These are phyloP conservation scores for Nixonia krombeini DNA, from an alignment of 1,140 invertebrate species.

Conservation along the genomic window DNA sequence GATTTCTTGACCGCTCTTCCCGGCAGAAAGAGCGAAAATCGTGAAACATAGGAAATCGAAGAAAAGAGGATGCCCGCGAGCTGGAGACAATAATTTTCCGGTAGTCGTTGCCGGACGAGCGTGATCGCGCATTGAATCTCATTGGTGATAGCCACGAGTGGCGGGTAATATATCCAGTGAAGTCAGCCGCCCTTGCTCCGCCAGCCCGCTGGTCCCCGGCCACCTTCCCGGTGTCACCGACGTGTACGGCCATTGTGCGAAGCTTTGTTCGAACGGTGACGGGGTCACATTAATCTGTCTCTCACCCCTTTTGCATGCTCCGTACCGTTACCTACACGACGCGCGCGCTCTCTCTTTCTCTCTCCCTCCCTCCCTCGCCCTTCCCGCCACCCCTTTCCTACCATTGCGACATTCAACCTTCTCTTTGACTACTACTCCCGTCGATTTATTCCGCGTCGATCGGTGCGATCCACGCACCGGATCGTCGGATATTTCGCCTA, in stretches of 20 bases:
- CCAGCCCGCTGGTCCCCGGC: conserved; percentile 30
- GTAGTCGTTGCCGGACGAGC: conserved; percentile 46
- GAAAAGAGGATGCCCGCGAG: too few species aligned
- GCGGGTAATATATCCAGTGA: conserved; percentile 62
- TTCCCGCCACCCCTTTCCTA: background rate
- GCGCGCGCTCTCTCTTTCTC: conserved; percentile 24
- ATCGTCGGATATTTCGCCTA: too few species aligned
- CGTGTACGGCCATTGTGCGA: conserved; percentile 66
- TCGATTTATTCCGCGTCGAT: conserved; percentile 40
- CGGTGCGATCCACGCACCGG: conserved; percentile 14
- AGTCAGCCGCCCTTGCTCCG: conserved; percentile 52
- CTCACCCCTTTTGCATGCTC: conserved; percentile 61
- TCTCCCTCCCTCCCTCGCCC: conserved; percentile 18
- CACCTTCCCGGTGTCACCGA: conserved; percentile 58
- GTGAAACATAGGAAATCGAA: too few species aligned
- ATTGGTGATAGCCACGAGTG: conserved; percentile 65
- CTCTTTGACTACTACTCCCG: conserved; percentile 1
- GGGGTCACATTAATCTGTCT: conserved; percentile 70
- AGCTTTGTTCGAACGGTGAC: conserved; percentile 70
- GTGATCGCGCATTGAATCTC: conserved; percentile 66
- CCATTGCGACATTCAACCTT: background rate
- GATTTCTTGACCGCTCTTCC: too few species aligned
- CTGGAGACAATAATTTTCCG: conserved; percentile 55
- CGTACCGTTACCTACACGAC: conserved; percentile 55
- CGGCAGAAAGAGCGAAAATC: too few species aligned